These are phyloP conservation scores for Ornithoptera alexandrae DNA, from an alignment of 2,888 invertebrate genomes.

Conservation along the genomic window DNA sequence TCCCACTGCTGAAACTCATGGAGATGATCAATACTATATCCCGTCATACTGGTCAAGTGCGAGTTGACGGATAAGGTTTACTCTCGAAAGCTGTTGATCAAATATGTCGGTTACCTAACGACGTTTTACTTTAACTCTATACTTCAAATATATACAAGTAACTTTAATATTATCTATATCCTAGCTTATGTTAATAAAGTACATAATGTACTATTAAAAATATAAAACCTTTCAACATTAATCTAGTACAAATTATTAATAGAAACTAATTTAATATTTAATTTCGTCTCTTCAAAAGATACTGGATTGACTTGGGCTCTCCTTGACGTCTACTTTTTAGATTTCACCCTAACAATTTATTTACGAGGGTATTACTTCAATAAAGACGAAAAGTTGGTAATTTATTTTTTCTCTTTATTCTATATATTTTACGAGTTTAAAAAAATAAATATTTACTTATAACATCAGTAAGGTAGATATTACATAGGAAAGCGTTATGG, in stretches of 20 bases:
- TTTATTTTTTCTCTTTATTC: not conserved
- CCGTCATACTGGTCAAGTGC: no score
- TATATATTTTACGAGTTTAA: not conserved
- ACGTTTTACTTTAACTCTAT: not conserved
- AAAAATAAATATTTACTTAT: no score
- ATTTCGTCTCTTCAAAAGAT: not conserved
- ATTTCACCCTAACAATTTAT: constrained; percentile 1
- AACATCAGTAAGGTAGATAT: no score
- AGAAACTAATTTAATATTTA: not conserved
- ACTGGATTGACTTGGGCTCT: constrained; percentile 1
- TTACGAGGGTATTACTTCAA: not conserved
- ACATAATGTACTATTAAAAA: not conserved
- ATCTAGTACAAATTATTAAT: not conserved
- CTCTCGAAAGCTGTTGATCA: no score
- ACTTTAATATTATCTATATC: not conserved
- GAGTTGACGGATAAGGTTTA: no score
- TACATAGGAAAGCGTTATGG: no score
- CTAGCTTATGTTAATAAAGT: not conserved
- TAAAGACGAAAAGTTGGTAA: not conserved
- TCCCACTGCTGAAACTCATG: no score
- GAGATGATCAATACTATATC: no score
- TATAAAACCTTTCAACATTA: not conserved
- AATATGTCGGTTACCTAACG: no score
- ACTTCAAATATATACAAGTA: not conserved
- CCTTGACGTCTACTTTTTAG: not conserved